These are phyloP conservation scores for Cryptops parisi DNA, from an alignment of 2,888 invertebrate genomes.

Conservation along the genomic window DNA sequence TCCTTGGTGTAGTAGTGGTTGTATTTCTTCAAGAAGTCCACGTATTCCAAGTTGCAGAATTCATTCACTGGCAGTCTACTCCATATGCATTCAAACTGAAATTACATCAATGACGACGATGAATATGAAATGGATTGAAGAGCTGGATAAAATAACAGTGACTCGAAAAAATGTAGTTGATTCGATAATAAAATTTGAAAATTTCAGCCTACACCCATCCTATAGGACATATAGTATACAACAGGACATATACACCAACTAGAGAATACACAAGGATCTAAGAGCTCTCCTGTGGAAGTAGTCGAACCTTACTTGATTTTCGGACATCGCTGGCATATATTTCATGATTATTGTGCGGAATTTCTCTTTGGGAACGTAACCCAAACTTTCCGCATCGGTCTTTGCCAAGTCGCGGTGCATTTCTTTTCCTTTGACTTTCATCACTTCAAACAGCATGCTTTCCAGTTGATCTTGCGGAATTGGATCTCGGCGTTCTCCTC, in stretches of 20 bases:
- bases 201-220: no score
- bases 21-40: not conserved
- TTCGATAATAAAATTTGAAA: no score
- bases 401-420: conserved; percentile 2
- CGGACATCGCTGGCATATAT: not conserved
- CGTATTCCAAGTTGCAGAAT: conserved; percentile 3
- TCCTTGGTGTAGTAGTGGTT: not conserved
- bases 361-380: not conserved
- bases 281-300: no score
- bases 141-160: no score
- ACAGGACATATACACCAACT: no score
- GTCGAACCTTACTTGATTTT: not conserved
- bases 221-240: no score
- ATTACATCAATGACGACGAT: not conserved
- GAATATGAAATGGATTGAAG: no score
- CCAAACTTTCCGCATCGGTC: not conserved
- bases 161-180: no score
- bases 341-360: not conserved
- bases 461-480: not conserved
- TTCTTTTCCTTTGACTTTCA: not conserved
- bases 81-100: conserved; percentile 1
- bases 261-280: no score
- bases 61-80: conserved; percentile 4
- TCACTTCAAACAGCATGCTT: not conserved
- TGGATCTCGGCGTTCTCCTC: not conserved